A percentile compares a stretch with the other conserved stretches of the same genome.
phyloP scores from a whole-genome alignment of 2,888 invertebrate species.

The Lamellibrachia columna region DNA sequence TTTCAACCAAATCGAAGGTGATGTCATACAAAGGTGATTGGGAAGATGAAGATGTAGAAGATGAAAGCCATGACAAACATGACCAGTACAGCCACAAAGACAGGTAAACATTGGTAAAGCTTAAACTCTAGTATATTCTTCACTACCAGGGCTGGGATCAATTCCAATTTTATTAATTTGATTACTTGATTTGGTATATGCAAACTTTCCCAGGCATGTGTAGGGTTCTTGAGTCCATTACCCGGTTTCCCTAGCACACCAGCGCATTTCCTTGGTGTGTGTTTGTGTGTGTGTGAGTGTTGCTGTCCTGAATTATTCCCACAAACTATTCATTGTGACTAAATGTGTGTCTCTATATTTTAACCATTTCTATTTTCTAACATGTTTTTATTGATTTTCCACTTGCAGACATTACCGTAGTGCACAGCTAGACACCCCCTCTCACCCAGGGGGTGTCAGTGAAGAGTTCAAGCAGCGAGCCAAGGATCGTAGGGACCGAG shows the following conservation, averaged over 20 bases:
- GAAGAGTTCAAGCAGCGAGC: conserved; percentile 80
- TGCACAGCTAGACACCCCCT: conserved; percentile 88
- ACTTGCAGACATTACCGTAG: conserved; percentile 76
- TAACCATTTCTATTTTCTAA: neutral
- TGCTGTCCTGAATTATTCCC: neutral
- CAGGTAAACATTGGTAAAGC: conserved; percentile 37
- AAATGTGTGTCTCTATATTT: neutral
- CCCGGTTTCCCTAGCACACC: too few relatives aligned
- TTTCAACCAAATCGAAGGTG: conserved; percentile 49
- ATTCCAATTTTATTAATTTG: neutral
- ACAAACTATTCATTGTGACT: neutral
- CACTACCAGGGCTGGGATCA: neutral
- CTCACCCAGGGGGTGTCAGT: conserved; percentile 91
- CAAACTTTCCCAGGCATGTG: too few relatives aligned
- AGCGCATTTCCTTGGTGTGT: too few relatives aligned
- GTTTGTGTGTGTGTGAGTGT: neutral
- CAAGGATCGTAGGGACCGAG: conserved; percentile 73
- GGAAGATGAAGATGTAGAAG: conserved; percentile 39
- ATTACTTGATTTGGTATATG: too few relatives aligned
- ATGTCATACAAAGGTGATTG: conserved; percentile 54
- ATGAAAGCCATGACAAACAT: conserved; percentile 22
- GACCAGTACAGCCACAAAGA: conserved; percentile 32
- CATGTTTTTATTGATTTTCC: neutral
- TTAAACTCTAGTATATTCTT: neutral
- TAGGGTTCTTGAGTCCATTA: too few relatives aligned